phyloP scores from a whole-genome alignment of 2,113 vertebrate genomes.

The Machaerirhynchus nigripectus region DNA sequence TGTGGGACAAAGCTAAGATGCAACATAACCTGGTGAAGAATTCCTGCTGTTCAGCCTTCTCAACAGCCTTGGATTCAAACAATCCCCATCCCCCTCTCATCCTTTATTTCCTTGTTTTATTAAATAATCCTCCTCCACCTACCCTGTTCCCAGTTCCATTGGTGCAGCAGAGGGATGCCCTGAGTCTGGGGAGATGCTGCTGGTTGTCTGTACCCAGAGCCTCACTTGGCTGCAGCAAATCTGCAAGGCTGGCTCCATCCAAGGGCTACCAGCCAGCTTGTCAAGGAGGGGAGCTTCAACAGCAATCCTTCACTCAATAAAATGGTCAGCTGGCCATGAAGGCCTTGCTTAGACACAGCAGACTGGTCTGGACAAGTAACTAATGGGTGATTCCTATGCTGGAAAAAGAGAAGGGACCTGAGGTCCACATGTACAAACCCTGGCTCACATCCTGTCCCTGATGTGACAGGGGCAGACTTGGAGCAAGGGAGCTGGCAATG shows the following conservation, averaged over 20 bases:
- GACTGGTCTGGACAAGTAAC: background rate
- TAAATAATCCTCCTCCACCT: background rate
- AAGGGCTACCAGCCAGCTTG: background rate
- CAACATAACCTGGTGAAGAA: background rate
- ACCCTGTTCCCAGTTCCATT: background rate
- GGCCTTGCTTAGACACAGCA: background rate
- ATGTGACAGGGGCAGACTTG: slow-evolving; percentile 1
- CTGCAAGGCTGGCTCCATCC: background rate
- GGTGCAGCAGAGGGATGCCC: background rate
- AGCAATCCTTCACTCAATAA: background rate
- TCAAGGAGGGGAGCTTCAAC: background rate
- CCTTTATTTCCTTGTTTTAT: background rate
- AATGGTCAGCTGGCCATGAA: background rate
- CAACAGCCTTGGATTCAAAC: background rate
- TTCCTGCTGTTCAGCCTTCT: background rate
- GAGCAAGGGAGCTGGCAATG: slow-evolving; percentile 35
- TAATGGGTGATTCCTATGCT: slow-evolving; percentile 6
- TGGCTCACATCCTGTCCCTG: slow-evolving; percentile 22
- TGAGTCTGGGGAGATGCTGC: background rate
- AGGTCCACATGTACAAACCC: background rate
- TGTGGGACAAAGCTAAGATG: background rate
- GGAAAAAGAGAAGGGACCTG: slow-evolving; percentile 23
- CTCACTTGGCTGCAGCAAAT: background rate
- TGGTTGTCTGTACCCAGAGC: background rate
- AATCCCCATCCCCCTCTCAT: background rate